These are phyloP conservation scores for Protomyctophum bolini DNA, from an alignment of 2,113 vertebrate genomes.

Conservation along the genomic window DNA sequence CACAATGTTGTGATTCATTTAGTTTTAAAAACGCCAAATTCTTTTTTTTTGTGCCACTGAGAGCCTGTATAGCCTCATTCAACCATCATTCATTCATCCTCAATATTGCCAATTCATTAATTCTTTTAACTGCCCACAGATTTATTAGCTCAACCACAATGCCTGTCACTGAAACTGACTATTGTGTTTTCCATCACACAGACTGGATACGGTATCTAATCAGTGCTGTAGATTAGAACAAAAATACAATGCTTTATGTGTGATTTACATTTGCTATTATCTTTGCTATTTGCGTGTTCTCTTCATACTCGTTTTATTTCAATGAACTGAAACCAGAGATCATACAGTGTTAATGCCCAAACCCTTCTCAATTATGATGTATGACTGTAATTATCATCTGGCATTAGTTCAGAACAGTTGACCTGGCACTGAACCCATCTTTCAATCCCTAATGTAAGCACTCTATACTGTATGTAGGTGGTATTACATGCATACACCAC, in stretches of 20 bases:
- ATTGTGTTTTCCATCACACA: not conserved
- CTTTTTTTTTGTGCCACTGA: not conserved
- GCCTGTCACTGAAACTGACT: not conserved
- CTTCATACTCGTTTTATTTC: not conserved
- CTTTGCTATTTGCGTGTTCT: not conserved
- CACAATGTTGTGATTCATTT: too few species aligned
- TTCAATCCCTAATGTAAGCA: constrained; percentile 24
- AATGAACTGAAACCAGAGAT: constrained; percentile 10
- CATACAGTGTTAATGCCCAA: not conserved
- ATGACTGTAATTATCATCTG: constrained; percentile 13
- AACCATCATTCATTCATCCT: too few species aligned
- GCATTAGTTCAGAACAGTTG: constrained; percentile 16
- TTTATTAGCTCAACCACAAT: constrained; percentile 7
- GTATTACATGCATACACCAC: constrained; percentile 19
- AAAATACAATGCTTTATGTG: constrained; percentile 8
- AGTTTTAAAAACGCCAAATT: too few species aligned
- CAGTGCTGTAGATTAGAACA: not conserved
- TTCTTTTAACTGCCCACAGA: not conserved
- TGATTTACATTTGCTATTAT: constrained; percentile 10
- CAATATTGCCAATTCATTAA: too few species aligned
- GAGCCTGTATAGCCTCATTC: not conserved
- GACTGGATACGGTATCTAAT: constrained; percentile 14
- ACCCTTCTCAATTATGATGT: constrained; percentile 22
- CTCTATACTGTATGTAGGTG: constrained; percentile 3
- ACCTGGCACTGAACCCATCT: constrained; percentile 26